phyloP scores from a whole-genome alignment of 1,140 invertebrate species.

The Sitobion miscanthi region DNA sequence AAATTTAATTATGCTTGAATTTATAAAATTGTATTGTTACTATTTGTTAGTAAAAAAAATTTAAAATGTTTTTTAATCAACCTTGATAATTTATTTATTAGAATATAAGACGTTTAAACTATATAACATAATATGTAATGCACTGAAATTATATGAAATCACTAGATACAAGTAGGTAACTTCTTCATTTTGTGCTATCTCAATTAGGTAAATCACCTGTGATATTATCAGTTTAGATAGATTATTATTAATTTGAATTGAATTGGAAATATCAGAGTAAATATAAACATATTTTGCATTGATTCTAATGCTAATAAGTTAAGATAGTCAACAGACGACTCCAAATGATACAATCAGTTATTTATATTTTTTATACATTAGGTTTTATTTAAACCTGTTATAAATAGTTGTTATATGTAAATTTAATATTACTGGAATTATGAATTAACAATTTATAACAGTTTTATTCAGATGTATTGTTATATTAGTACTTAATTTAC shows the following conservation, averaged over 20 bases:
- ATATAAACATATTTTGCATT: neutral
- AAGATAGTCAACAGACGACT: neutral
- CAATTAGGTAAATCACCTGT: neutral
- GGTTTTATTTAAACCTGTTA: neutral
- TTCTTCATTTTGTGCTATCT: neutral
- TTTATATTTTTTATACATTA: neutral
- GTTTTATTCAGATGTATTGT: neutral
- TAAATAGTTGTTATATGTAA: neutral
- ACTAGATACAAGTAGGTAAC: neutral
- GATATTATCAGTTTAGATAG: neutral
- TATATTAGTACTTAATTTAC: neutral
- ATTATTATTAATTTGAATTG: neutral
- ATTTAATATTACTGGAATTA: neutral
- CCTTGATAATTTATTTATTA: too few relatives aligned
- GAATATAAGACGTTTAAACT: too few relatives aligned
- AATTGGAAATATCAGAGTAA: neutral
- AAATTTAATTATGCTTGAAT: too few relatives aligned
- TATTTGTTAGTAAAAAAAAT: too few relatives aligned
- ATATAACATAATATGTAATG: neutral
- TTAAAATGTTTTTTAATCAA: too few relatives aligned
- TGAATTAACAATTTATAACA: neutral
- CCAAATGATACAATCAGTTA: neutral
- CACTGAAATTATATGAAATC: neutral
- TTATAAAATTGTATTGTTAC: too few relatives aligned
- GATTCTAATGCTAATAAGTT: neutral